Evolutionary conservation across 2,797 vertebrate species (phyloP), one percentile per base, ranked within the genome.

Genomic region (Neopelma chrysocephalum): DNA sequence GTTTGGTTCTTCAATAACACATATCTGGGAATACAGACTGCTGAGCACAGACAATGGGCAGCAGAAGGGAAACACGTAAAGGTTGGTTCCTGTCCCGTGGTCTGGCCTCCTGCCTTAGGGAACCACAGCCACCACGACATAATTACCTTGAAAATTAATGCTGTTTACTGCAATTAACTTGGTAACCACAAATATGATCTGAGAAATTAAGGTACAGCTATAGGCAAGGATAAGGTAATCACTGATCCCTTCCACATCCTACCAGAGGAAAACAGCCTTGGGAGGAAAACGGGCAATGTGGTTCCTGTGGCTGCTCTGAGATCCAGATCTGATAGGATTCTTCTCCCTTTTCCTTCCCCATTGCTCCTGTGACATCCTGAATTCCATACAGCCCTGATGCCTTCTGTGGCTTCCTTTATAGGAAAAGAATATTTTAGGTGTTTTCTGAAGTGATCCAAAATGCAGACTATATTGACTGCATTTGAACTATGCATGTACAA

Each of bases 261-360:
- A 4, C 14, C 51, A 57, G 19, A 71, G 20, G 36, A 81, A 36
- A 56, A 53, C 68, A 78, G 38, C 54, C 45, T 43, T 60, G 32
- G 56, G 68, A 60, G 40, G 19, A 42, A 29, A 60, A 87, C n/a
- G 27, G 29, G 8, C 3, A 0, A 0, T 36, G n/a, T 1, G 2
- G 34, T 66, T 88, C 61, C 81, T 15, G 3, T 25, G 42, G 72
- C 79, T 75, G 38, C 61, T 77, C 40, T 7, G 18, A 65, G 72
- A 78, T 47, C 36, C 53, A 58, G 22, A 78, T 48, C 47, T 3
- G 2, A 15, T 5, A 48, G 60, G 21, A 82, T 12, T n/a, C 23
- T 53, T 75, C 6, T 29, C 12, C 15, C 18, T 68, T 82, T 61
- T 53, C 38, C 15, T 87, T 79, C n/a, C 16, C 36, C 10, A 2